A percentile compares a stretch with the other conserved stretches of the same genome.
phyloP scores from a whole-genome alignment of 2,113 vertebrate species.

The Hippopotamus amphibius region DNA sequence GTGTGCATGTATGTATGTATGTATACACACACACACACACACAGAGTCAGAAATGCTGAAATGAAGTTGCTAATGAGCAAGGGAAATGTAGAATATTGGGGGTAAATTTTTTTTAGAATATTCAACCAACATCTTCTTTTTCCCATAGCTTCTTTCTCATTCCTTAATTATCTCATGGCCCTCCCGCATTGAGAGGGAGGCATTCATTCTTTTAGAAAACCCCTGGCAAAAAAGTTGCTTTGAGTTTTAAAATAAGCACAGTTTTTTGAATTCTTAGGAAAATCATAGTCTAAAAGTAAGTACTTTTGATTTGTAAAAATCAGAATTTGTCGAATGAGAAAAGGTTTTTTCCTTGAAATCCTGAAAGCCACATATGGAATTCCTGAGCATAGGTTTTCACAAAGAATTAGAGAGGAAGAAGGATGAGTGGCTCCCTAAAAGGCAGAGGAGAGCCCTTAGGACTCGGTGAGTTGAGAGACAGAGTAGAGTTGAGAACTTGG shows the following conservation, averaged over 20 bases:
- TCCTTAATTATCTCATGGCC: background rate
- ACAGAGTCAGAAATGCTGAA: background rate
- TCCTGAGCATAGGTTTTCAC: background rate
- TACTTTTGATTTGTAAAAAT: constrained; percentile 4
- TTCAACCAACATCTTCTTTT: background rate
- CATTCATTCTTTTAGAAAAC: background rate
- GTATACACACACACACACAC: background rate
- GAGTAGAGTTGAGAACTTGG: background rate
- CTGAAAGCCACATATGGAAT: background rate
- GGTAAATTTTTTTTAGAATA: background rate
- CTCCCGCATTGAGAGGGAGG: background rate
- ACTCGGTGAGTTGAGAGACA: no score
- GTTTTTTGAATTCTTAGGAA: background rate
- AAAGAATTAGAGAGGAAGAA: background rate
- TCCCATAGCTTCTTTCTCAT: background rate
- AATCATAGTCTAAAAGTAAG: background rate
- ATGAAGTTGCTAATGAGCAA: background rate
- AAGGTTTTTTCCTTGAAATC: background rate
- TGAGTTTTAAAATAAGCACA: constrained; percentile 27
- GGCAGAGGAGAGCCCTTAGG: background rate
- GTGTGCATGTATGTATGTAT: background rate
- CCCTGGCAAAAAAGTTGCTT: constrained; percentile 27
- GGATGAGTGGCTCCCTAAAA: background rate
- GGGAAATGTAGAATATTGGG: background rate
- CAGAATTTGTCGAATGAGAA: background rate